These are phyloP conservation scores for Scomber scombrus DNA, from an alignment of 2,113 vertebrate species.

Conservation along the genomic window DNA sequence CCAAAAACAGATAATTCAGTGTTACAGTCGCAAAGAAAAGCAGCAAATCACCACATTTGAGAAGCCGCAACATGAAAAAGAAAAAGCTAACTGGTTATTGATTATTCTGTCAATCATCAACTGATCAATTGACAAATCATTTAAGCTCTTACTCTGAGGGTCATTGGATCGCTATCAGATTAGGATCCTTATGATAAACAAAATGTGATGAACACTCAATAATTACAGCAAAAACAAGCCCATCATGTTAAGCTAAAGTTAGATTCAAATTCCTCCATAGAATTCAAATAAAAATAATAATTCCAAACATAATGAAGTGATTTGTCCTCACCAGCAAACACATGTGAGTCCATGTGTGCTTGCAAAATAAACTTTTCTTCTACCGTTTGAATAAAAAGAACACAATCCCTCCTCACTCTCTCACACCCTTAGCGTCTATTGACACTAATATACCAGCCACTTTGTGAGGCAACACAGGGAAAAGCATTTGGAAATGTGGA, in stretches of 20 bases:
- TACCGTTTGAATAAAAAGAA: neutral
- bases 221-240: neutral
- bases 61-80: too few relatives aligned
- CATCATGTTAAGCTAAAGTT: neutral
- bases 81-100: too few relatives aligned
- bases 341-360: neutral
- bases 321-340: too few relatives aligned
- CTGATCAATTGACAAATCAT: too few relatives aligned
- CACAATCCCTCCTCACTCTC: neutral
- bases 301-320: neutral
- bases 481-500: conserved; percentile 21
- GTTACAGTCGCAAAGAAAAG: too few relatives aligned
- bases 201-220: neutral
- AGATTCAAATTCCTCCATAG: neutral
- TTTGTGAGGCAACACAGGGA: conserved; percentile 35
- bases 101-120: too few relatives aligned
- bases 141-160: too few relatives aligned
- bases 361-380: neutral
- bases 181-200: too few relatives aligned
- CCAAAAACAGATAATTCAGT: too few relatives aligned
- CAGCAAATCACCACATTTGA: too few relatives aligned
- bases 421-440: conserved; percentile 1
- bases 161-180: too few relatives aligned
- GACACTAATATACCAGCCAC: conserved; percentile 4
- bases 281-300: neutral